A percentile compares a stretch with the other conserved stretches of the same genome.
phyloP scores from a whole-genome alignment of 37 sponge, comb jelly and placozoan species.

The Cladorhizidae sp. region DNA sequence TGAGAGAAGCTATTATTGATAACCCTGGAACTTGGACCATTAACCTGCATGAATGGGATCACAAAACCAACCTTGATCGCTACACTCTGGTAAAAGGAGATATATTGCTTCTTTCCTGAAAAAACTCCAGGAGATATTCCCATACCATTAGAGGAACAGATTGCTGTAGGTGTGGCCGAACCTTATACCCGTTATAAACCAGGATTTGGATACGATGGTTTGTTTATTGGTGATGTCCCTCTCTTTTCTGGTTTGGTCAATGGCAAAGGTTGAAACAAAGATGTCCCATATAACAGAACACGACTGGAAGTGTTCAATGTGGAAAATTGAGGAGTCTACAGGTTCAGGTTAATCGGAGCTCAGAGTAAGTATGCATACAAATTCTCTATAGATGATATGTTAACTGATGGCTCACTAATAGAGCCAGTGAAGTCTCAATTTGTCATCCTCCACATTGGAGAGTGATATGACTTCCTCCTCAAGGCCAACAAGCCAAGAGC shows the following conservation, averaged over 20 bases:
- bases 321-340: conserved; percentile 33
- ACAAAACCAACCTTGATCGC: conserved; percentile 17
- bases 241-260: conserved; percentile 79
- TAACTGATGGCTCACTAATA: conserved; percentile 74
- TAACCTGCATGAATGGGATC: conserved; percentile 66
- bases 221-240: conserved; percentile 47
- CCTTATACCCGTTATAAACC: neutral
- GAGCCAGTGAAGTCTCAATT: conserved; percentile 61
- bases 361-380: conserved; percentile 52
- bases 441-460: conserved; percentile 77
- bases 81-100: conserved; percentile 18
- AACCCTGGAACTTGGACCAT: conserved; percentile 62
- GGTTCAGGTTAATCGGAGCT: too few relatives aligned
- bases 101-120: conserved; percentile 12
- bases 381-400: conserved; percentile 74
- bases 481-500: too few relatives aligned
- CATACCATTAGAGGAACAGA: conserved; percentile 12
- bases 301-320: conserved; percentile 54
- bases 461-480: conserved; percentile 81
- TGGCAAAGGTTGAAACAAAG: conserved; percentile 65
- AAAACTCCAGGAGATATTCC: conserved; percentile 15
- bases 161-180: neutral
- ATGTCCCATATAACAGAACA: conserved; percentile 35
- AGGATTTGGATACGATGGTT: conserved; percentile 47
- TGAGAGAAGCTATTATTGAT: conserved; percentile 9